These are phyloP conservation scores for Leucoraja erinaceus DNA, from an alignment of 2,113 vertebrate species.

Conservation along the genomic window DNA sequence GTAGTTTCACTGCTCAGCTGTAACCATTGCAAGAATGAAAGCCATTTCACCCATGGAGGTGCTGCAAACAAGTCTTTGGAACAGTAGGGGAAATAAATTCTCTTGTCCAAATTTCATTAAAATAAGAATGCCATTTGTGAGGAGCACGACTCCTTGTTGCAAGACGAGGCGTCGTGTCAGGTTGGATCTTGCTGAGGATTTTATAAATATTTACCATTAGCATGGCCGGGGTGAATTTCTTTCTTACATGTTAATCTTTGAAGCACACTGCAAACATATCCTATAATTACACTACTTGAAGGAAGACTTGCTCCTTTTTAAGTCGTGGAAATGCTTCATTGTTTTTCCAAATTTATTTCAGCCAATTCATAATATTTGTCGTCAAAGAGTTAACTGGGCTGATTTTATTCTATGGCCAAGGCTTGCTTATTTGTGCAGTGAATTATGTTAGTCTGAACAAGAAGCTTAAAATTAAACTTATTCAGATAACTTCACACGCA, in stretches of 20 bases:
- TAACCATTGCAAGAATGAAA: background rate
- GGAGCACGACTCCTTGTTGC: background rate
- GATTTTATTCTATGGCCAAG: background rate
- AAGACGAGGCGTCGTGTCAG: background rate
- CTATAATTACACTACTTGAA: background rate
- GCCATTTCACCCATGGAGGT: background rate
- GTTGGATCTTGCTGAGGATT: background rate
- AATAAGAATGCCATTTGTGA: background rate
- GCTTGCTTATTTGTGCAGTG: background rate
- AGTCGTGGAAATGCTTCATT: background rate
- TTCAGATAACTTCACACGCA: background rate
- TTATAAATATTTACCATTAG: constrained; percentile 31
- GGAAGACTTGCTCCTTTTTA: background rate
- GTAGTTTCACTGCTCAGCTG: background rate
- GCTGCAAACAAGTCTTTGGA: background rate
- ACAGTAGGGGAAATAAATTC: background rate
- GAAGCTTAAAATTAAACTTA: constrained; percentile 1
- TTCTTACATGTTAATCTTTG: background rate
- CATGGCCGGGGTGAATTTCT: background rate
- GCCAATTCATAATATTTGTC: background rate
- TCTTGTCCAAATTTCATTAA: background rate
- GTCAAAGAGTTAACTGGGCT: background rate
- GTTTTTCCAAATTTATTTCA: background rate
- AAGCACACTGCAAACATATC: constrained; percentile 9
- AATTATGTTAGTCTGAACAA: constrained; percentile 7